Evolutionary conservation across 1,140 invertebrate species (phyloP).

Genomic region (Drosophila grimshawi): DNA sequence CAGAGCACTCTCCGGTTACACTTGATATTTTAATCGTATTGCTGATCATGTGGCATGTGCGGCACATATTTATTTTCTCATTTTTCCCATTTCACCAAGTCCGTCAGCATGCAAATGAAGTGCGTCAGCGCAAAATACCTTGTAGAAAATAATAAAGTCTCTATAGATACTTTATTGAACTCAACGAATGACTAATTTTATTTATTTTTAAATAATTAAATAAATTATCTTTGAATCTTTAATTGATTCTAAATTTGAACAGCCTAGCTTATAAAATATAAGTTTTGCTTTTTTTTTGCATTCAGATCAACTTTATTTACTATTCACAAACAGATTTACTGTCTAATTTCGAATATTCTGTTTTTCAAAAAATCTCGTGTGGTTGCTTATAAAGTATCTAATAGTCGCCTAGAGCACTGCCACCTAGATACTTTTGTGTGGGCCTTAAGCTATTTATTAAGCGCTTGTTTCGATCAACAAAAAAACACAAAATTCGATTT

Average conservation of each 20-base stretch:
- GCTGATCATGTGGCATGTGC: constrained; percentile 62
- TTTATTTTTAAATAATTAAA: background rate
- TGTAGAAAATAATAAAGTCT: background rate
- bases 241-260: too few relatives aligned
- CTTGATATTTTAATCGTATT: constrained; percentile 80
- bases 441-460: constrained; percentile 63
- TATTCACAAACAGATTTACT: too few relatives aligned
- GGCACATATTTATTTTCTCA: constrained; percentile 22
- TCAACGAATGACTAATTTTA: background rate
- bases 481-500: constrained; percentile 36
- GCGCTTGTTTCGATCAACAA: constrained; percentile 54
- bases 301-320: too few relatives aligned
- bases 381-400: constrained; percentile 7
- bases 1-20: constrained; percentile 37
- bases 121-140: constrained; percentile 31
- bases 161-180: background rate
- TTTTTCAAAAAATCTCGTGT: too few relatives aligned
- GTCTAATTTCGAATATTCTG: too few relatives aligned
- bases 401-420: background rate
- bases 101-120: constrained; percentile 44
- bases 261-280: too few relatives aligned
- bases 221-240: too few relatives aligned
- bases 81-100: constrained; percentile 45
- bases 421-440: background rate
- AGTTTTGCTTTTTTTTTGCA: too few relatives aligned